Evolutionary conservation across 2,113 vertebrate species (phyloP), one percentile per base, ranked within the genome.

Genomic region (Orcinus orca): DNA sequence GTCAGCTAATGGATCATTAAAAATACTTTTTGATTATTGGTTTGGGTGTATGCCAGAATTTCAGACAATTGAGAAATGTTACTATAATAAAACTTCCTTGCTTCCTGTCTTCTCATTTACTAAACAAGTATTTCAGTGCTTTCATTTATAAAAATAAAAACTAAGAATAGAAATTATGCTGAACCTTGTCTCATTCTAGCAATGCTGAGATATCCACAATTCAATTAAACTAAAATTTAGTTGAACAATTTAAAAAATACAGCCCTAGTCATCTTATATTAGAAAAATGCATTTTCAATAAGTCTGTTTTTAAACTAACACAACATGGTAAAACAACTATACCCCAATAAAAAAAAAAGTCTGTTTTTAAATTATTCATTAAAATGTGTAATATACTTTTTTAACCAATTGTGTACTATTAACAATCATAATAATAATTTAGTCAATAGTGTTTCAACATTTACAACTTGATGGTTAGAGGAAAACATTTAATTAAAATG

Each of bases 401-500:
- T 93, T 84, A 9, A 38, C 80, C 13, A 93, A 6, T 44, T 89
- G 10, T 60, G 33, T 88, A 74, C 20, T 90, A 55, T 25, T 53
- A 82, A 68, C 82, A 95, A 83, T 50, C 18, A 83, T 91, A 67
- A 86, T 95, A 71, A 91, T 95, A 73, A 93, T 62, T 89, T 33
- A 67, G 71, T 95, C 71, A 71, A 77, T 84, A 84, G 65, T 85
- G 84, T 93, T 90, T 89, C 92, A 97, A 88, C 25, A 90, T 89
- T 96, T 88, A 79, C 10, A 95, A 12, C 21, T 81, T 77, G 58
- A 95, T 92, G n/a, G 17, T 25, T 90, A 76, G 7, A 73, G 26
- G 26, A 33, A 95, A 80, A 81, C 53, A n/a, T 36, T 81, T 80
- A 96, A 90, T 94, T 95, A 92, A 96, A 96, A 88, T 92, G 60